Evolutionary conservation across 2,797 vertebrate species (phyloP), one percentile per base, ranked within the genome.

Genomic region (Sebastolobus alascanus): DNA sequence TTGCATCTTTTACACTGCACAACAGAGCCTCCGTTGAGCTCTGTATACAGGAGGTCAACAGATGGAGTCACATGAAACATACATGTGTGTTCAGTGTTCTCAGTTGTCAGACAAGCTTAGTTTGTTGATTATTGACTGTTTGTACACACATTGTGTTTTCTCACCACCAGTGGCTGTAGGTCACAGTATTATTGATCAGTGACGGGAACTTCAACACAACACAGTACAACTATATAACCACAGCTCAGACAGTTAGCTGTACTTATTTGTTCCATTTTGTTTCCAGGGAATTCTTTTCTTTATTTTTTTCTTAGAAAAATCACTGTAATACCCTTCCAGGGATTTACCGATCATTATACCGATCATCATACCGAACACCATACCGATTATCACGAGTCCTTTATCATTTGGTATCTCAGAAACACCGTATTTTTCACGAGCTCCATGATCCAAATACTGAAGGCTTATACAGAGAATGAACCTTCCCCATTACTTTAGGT

Each of bases 181-280:
- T 22, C 75, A 61, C 43, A 61, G 43, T 43, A 11, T 25, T 13
- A 55, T 77, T 68, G 38, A 59, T 37, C 38, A 6, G 61, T 43
- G 18, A 65, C 16, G 0, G 33, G 37, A 11, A 29, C 68, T 40
- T 40, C 54, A 31, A 46, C 27, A 43, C 25, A 60, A 22, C 55
- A 59, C 69, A 60, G 4, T 31, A 31, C 11, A 54, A 5, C 35
- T 12, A 40, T 3, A 43, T 33, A 50, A 50, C 18, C 58, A 46
- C 58, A 61, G 27, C 38, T 65, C 43, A 22, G 16, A 66, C 25
- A 33, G 35, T 14, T 14, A 16, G 12, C 46, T 35, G 25, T 37
- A 54, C 12, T 54, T 4, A 52, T 52, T 52, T 22, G 46, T 68
- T 68, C 31, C 13, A 37, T 25, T 22, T 22, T 16, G 46, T 54